phyloP scores from a whole-genome alignment of 2,797 vertebrate genomes.

The Periparus ater region DNA sequence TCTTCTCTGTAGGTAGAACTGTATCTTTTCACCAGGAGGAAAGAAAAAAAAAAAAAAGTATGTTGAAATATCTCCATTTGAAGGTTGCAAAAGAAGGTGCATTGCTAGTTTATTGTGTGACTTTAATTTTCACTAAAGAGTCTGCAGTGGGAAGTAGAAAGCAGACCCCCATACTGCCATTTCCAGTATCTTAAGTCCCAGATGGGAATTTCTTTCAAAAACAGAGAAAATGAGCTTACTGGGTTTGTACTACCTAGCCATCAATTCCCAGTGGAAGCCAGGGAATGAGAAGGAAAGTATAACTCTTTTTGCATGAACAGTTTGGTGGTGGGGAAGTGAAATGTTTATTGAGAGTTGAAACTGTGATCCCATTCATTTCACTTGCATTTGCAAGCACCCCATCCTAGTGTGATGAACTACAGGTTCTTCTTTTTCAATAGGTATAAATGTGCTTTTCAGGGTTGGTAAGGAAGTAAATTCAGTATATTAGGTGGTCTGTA shows the following conservation, averaged over 20 bases:
- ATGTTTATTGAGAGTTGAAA: background rate
- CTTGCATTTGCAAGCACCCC: background rate
- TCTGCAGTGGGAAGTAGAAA: background rate
- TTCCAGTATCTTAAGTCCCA: background rate
- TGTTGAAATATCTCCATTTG: background rate
- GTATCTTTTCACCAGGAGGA: background rate
- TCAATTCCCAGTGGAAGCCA: background rate
- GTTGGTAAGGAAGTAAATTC: background rate
- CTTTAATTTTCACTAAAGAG: background rate
- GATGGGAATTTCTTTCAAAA: background rate
- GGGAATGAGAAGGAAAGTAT: background rate
- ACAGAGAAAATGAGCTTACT: background rate
- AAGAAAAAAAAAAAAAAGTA: background rate
- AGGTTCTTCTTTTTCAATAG: background rate
- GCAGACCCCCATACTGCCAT: fast-evolving
- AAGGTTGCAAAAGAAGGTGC: background rate
- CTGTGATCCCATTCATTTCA: background rate
- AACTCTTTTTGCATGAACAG: background rate
- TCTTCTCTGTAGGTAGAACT: background rate
- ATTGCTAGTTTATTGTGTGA: background rate
- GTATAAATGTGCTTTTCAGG: background rate
- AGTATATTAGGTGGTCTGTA: background rate
- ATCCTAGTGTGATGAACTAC: background rate
- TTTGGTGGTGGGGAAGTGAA: background rate
- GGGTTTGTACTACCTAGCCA: background rate